Evolutionary conservation across 2,797 vertebrate species (phyloP).

Genomic region (Periparus ater): DNA sequence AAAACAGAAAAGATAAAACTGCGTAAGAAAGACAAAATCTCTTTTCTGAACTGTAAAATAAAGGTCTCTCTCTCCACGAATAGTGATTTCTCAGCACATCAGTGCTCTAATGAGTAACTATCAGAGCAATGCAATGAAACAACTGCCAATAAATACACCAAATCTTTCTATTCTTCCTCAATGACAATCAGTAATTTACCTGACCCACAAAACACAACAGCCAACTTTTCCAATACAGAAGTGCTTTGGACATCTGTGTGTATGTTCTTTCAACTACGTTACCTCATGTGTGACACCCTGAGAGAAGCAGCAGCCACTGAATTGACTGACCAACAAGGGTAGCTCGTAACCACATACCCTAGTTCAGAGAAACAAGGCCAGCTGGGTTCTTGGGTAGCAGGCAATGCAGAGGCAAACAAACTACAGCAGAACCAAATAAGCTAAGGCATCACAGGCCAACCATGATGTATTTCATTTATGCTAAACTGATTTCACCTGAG

Average conservation of each 20-base stretch:
- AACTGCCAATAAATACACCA: neutral
- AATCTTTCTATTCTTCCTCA: neutral
- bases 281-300: neutral
- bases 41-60: neutral
- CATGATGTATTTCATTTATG: neutral
- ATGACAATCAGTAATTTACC: neutral
- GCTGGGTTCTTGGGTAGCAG: neutral
- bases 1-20: neutral
- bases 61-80: neutral
- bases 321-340: neutral
- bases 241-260: neutral
- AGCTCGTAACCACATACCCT: neutral
- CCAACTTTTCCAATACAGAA: neutral
- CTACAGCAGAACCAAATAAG: neutral
- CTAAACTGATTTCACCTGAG: neutral
- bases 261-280: neutral
- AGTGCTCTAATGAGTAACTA: neutral
- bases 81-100: neutral
- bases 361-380: neutral
- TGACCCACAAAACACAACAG: neutral
- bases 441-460: neutral
- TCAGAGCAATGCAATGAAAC: neutral
- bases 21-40: neutral
- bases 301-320: neutral
- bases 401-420: neutral